Evolutionary conservation across 1,140 invertebrate genomes (phyloP), one percentile per base, ranked within the genome.

Genomic region (Apocrypta bakeri): DNA sequence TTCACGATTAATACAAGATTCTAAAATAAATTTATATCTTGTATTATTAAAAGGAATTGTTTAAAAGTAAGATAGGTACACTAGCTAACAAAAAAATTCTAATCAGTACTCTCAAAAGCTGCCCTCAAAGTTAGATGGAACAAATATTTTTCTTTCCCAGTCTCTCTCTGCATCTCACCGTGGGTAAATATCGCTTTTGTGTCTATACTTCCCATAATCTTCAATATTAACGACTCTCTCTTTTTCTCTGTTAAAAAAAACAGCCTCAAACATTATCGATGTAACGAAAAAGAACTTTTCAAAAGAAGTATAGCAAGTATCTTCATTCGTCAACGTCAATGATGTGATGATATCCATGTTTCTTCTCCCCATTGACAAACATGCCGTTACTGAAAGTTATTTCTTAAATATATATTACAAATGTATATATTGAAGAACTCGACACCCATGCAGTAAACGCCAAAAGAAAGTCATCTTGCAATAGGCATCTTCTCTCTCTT

Each of bases 401-500:
- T n/a, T n/a, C n/a, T n/a, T n/a, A n/a, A n/a, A n/a, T n/a, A n/a
- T n/a, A n/a, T n/a, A n/a, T n/a, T n/a, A n/a, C n/a, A n/a, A n/a
- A n/a, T n/a, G n/a, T n/a, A n/a, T n/a, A n/a, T n/a, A n/a, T n/a
- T n/a, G n/a, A n/a, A n/a, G n/a, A n/a, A n/a, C n/a, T n/a, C n/a
- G n/a, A n/a, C n/a, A 37, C 56, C 12, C 1, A 79, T n/a, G 72
- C 17, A 72, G 42, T 56, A 21, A 79, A 24, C 33, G 48, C 25
- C n/a, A 31, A 56, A 64, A 81, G 48, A 48, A 81, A 81, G 72
- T n/a, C 61, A 81, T 81, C 61, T 69, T 17, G 24, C 73, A 25
- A 31, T 24, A 14, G 48, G 48, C 21, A 56, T 56, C 48, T 56
- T n/a, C 48, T 56, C 48, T 9, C 48, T n/a, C 17, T 56, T 56